Evolutionary conservation across 2,888 invertebrate species (phyloP).

Genomic region (Apocheima hispidaria): DNA sequence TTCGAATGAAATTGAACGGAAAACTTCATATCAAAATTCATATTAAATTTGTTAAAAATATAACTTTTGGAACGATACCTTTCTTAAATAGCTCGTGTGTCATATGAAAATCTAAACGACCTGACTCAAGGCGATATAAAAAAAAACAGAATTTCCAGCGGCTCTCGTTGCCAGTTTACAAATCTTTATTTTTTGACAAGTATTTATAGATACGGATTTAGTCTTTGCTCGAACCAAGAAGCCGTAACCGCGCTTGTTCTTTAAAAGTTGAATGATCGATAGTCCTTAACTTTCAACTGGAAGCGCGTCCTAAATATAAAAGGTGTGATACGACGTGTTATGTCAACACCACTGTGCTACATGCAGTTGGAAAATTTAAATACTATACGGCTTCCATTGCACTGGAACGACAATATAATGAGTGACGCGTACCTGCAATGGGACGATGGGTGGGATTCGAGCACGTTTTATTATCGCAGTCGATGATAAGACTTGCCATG

Average conservation of each 20-base stretch:
- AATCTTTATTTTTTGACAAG: constrained; percentile 6
- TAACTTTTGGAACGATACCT: constrained; percentile 33
- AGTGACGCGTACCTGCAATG: too few species aligned
- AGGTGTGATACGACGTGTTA: constrained; percentile 4
- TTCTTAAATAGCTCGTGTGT: constrained; percentile 50
- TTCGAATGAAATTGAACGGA: constrained; percentile 12
- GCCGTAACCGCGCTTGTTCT: not conserved
- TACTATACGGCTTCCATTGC: not conserved
- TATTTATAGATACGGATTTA: not conserved
- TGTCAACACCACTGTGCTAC: not conserved
- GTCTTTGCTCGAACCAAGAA: not conserved
- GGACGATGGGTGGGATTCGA: too few species aligned
- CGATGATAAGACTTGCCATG: too few species aligned
- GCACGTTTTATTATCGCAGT: too few species aligned
- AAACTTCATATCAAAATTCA: constrained; percentile 18
- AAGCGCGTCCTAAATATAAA: constrained; percentile 16
- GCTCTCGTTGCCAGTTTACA: constrained; percentile 6
- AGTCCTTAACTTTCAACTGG: constrained; percentile 15
- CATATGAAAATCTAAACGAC: constrained; percentile 43
- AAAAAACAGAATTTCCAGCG: constrained; percentile 32
- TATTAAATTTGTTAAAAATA: constrained; percentile 39
- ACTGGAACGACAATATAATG: not conserved
- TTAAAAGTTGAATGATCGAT: constrained; percentile 17
- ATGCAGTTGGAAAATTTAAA: constrained; percentile 16
- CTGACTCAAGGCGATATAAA: constrained; percentile 45